Percentiles rank a stretch among this genome's conserved stretches.
These are phyloP conservation scores for Rhea americana DNA, from an alignment of 2,113 vertebrate genomes.

Conservation along the genomic window DNA sequence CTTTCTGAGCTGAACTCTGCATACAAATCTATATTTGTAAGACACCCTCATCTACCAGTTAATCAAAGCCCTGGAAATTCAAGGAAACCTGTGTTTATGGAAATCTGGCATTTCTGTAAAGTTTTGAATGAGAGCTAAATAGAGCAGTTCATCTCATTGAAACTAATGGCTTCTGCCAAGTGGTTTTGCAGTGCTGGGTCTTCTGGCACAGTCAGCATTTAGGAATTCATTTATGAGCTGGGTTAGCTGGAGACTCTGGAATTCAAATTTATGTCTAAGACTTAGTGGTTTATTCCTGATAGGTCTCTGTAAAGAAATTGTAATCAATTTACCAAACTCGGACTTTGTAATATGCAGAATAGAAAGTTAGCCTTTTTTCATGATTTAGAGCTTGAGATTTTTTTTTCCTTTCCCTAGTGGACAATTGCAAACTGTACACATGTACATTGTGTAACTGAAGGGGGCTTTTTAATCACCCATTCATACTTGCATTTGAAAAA, in stretches of 20 bases:
- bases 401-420: constrained; percentile 17
- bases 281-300: constrained; percentile 77
- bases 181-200: constrained; percentile 86
- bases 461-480: constrained; percentile 59
- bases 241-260: constrained; percentile 85
- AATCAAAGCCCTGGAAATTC: constrained; percentile 83
- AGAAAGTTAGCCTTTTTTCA: constrained; percentile 38
- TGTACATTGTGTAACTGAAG: constrained; percentile 51
- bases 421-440: constrained; percentile 58
- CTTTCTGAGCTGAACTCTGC: constrained; percentile 63
- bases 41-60: constrained; percentile 79
- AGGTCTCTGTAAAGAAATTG: constrained; percentile 74
- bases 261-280: constrained; percentile 86
- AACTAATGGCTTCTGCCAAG: constrained; percentile 85
- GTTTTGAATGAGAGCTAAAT: constrained; percentile 85
- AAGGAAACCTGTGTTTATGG: constrained; percentile 85
- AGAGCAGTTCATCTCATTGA: constrained; percentile 88
- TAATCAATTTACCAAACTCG: constrained; percentile 79
- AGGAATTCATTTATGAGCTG: constrained; percentile 92
- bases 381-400: constrained; percentile 46
- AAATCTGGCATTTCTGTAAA: constrained; percentile 84
- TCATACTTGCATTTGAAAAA: constrained; percentile 33
- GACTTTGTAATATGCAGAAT: constrained; percentile 66
- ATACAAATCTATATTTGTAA: constrained; percentile 79
- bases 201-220: constrained; percentile 90